phyloP scores from a whole-genome alignment of 1,140 invertebrate species.

The Triops longicaudatus region DNA sequence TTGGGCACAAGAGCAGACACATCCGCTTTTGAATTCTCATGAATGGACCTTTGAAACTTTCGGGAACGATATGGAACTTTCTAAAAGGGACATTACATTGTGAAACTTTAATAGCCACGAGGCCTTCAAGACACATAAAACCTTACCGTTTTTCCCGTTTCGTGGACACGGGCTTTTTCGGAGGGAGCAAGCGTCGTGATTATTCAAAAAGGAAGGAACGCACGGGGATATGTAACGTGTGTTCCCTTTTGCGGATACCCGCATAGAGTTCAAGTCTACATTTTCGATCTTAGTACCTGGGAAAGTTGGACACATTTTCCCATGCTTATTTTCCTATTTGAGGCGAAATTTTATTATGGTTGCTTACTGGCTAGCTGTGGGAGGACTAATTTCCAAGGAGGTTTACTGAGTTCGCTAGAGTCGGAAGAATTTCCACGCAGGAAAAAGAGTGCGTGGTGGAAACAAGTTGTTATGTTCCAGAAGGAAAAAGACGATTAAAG shows the following conservation, averaged over 20 bases:
- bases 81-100: neutral
- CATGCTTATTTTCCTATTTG: conserved; percentile 1
- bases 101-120: neutral
- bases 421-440: neutral
- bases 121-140: neutral
- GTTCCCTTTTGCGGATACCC: neutral
- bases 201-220: neutral
- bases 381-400: too few species aligned
- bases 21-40: neutral
- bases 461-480: neutral
- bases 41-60: neutral
- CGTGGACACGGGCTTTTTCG: neutral
- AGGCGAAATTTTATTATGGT: neutral
- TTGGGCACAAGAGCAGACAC: neutral
- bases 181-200: neutral
- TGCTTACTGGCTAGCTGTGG: neutral
- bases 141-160: neutral
- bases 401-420: neutral
- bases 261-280: neutral
- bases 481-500: neutral
- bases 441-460: neutral
- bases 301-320: neutral
- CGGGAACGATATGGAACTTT: neutral
- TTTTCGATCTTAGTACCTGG: neutral
- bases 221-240: neutral